Percentiles rank a stretch among this genome's conserved stretches.
phyloP scores from a whole-genome alignment of 2,797 vertebrate species.

The Helarctos malayanus region DNA sequence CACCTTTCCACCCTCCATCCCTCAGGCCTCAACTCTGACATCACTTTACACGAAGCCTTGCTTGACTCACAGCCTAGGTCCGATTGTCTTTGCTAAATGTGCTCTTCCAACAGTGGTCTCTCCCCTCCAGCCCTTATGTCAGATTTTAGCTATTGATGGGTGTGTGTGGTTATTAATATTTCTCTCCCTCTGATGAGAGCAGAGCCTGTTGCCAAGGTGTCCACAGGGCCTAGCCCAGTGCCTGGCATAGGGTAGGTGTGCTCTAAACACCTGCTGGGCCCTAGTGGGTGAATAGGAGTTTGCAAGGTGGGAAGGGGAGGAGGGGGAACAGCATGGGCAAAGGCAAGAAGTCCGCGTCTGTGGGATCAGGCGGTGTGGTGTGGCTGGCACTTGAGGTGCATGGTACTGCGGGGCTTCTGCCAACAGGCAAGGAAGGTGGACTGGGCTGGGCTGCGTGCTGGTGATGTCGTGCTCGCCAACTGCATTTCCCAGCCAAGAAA shows the following conservation, averaged over 20 bases:
- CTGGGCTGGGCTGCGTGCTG: background rate
- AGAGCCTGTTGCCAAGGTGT: background rate
- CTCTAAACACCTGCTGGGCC: background rate
- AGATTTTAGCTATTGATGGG: background rate
- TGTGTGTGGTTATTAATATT: background rate
- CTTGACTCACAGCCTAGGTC: background rate
- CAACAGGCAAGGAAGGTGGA: background rate
- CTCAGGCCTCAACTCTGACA: background rate
- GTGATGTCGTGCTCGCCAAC: background rate
- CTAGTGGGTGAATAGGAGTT: background rate
- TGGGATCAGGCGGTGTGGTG: accelerated
- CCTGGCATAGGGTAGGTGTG: background rate
- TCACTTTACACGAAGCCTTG: background rate
- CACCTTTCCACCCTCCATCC: background rate
- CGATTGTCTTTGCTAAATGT: background rate
- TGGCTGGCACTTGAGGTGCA: background rate
- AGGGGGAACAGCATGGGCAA: no score
- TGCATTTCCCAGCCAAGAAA: background rate
- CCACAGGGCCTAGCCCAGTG: background rate
- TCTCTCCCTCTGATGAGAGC: background rate
- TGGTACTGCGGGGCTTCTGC: background rate
- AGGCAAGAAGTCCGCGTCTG: accelerated
- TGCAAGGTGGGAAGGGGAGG: background rate
- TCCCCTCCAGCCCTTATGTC: background rate
- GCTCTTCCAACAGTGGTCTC: background rate